Evolutionary conservation across 2,797 vertebrate species (phyloP).

Genomic region (Arrhamphus sclerolepis): DNA sequence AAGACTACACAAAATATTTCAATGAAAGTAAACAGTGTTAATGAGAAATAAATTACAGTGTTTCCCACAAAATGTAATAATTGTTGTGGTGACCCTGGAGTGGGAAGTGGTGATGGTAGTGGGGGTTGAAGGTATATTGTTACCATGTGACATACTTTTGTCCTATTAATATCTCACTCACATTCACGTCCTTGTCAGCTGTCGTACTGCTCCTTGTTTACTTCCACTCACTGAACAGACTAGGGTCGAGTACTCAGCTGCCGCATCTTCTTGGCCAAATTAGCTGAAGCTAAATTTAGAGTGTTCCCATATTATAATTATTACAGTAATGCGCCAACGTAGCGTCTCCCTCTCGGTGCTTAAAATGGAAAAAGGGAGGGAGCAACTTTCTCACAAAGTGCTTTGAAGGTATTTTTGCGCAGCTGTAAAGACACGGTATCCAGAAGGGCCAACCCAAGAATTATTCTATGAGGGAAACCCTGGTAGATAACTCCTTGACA

Average conservation of each 20-base stretch:
- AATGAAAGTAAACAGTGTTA: constrained; percentile 32
- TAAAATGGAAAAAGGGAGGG: background rate
- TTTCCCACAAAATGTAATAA: too few species aligned
- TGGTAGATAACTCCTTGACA: too few species aligned
- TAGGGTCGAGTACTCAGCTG: background rate
- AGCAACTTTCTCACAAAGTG: too few species aligned
- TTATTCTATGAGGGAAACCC: too few species aligned
- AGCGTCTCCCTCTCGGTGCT: background rate
- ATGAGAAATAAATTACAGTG: constrained; percentile 12
- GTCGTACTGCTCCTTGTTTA: background rate
- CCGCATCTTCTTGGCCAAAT: background rate
- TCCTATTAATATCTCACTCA: too few species aligned
- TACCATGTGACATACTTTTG: too few species aligned
- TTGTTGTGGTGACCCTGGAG: too few species aligned
- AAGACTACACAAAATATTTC: constrained; percentile 17
- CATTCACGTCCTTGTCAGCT: background rate
- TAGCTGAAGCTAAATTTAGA: background rate
- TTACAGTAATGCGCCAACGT: background rate
- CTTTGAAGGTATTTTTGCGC: too few species aligned
- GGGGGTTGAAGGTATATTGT: too few species aligned
- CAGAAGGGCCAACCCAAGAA: too few species aligned
- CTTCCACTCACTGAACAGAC: background rate
- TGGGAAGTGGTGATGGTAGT: too few species aligned
- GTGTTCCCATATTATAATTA: background rate
- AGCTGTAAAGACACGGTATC: too few species aligned